These are phyloP conservation scores for Pocota personata DNA, from an alignment of 2,888 invertebrate genomes.

Conservation along the genomic window DNA sequence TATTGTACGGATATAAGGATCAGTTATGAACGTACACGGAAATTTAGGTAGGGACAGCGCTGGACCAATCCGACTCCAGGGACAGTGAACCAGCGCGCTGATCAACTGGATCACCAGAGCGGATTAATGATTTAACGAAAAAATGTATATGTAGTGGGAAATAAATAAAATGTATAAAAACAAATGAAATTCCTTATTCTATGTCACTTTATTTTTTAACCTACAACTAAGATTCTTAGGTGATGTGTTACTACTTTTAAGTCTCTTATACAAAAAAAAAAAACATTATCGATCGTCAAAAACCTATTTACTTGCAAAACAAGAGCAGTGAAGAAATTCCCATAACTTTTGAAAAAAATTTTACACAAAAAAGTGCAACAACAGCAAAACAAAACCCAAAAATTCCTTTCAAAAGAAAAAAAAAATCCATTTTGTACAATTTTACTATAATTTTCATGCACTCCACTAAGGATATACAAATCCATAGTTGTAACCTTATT, in stretches of 20 bases:
- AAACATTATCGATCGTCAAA: not conserved
- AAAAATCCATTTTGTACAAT: slow-evolving; percentile 16
- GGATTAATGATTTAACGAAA: not conserved
- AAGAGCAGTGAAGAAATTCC: slow-evolving; percentile 13
- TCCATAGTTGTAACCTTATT: not conserved
- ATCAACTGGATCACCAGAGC: not conserved
- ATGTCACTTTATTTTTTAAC: too few species aligned
- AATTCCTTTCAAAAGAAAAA: slow-evolving; percentile 12
- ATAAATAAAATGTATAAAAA: not conserved
- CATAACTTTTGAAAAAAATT: not conserved
- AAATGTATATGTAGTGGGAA: not conserved
- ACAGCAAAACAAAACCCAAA: slow-evolving; percentile 21
- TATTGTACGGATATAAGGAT: not conserved
- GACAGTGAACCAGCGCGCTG: not conserved
- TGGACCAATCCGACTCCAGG: not conserved
- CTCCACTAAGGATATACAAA: slow-evolving; percentile 12
- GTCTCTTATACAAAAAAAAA: too few species aligned
- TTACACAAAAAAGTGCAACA: slow-evolving; percentile 46
- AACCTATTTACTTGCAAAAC: slow-evolving; percentile 27
- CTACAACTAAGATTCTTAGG: too few species aligned
- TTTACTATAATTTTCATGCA: slow-evolving; percentile 28
- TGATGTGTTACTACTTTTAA: too few species aligned
- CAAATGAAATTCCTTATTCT: not conserved
- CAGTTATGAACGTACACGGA: not conserved
- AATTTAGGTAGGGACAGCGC: not conserved